phyloP scores from a whole-genome alignment of 2,113 vertebrate genomes.

The Psettodes erumei region DNA sequence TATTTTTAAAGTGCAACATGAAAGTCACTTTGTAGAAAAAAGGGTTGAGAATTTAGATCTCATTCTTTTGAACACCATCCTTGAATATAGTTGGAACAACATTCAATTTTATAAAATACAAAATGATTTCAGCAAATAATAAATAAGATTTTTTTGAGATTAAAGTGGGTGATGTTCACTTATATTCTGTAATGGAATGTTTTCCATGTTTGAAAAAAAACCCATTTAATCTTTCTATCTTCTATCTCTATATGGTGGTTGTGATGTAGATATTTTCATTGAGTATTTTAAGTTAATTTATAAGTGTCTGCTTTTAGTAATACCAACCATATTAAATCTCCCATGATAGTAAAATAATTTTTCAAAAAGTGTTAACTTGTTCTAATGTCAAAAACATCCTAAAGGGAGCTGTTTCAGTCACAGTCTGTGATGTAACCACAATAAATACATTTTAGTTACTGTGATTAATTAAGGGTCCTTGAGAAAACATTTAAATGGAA shows the following conservation, averaged over 20 bases:
- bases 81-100: neutral
- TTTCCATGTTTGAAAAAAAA: neutral
- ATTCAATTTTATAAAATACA: neutral
- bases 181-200: neutral
- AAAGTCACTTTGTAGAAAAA: conserved; percentile 14
- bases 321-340: neutral
- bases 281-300: neutral
- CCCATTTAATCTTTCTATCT: neutral
- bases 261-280: neutral
- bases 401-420: neutral
- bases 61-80: neutral
- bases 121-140: neutral
- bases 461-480: neutral
- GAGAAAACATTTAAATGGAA: neutral
- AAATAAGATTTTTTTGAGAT: neutral
- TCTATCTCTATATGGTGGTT: too few relatives aligned
- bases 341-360: neutral
- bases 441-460: neutral
- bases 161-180: neutral
- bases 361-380: neutral
- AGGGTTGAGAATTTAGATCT: neutral
- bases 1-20: neutral
- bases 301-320: neutral
- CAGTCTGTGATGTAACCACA: neutral
- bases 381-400: neutral